phyloP scores from a whole-genome alignment of 2,797 vertebrate species.

The Sebastes dallii region DNA sequence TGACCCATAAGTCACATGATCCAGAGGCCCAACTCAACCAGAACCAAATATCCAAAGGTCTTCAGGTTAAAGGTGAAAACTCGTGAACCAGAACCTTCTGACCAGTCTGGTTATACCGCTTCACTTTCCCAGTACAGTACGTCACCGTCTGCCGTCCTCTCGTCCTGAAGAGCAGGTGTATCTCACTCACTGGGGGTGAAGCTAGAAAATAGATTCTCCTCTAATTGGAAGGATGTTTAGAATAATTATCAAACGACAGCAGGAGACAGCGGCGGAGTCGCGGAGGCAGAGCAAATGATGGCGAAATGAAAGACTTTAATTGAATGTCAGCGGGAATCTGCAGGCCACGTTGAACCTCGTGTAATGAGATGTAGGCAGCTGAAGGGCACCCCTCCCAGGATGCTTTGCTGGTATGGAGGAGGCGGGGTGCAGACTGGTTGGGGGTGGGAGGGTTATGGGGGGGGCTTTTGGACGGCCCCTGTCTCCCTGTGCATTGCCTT shows the following conservation, averaged over 20 bases:
- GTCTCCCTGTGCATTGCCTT: slow-evolving; percentile 51
- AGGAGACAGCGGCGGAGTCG: slow-evolving; percentile 33
- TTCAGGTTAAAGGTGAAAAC: neutral
- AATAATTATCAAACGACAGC: slow-evolving; percentile 69
- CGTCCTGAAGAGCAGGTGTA: slow-evolving; percentile 30
- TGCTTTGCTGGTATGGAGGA: slow-evolving; percentile 37
- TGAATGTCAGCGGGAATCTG: slow-evolving; percentile 72
- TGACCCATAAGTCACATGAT: neutral
- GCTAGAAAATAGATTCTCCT: slow-evolving; percentile 49
- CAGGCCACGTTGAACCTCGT: slow-evolving; percentile 47
- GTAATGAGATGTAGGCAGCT: slow-evolving; percentile 65
- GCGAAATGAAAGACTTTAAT: slow-evolving; percentile 68
- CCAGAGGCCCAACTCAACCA: neutral
- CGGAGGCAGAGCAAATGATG: slow-evolving; percentile 50
- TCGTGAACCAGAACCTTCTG: neutral
- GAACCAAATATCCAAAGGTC: neutral
- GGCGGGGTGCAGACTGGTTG: slow-evolving; percentile 10
- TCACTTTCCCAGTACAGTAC: neutral
- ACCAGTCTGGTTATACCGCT: neutral
- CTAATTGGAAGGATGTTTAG: slow-evolving; percentile 51
- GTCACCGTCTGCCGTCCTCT: neutral
- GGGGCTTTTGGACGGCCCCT: slow-evolving; percentile 7
- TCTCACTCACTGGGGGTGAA: neutral
- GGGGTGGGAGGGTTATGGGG: neutral
- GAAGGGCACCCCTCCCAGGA: slow-evolving; percentile 65